Base-by-base conservation (phyloP, 2,888 invertebrate species). In the Aproaerema taeniolella region DNA sequence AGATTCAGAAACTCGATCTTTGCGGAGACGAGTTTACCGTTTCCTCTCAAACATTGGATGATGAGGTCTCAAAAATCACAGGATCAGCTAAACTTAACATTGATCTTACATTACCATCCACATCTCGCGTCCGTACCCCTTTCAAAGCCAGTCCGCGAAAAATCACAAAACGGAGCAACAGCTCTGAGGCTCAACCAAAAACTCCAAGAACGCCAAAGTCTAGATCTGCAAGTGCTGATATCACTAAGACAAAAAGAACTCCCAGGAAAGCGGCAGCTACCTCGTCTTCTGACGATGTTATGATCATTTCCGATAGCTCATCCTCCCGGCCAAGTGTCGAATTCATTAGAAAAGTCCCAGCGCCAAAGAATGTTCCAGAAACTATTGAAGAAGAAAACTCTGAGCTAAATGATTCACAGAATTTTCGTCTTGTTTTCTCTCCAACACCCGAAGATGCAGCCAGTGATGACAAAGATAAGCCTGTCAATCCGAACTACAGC, bases 81-180 rank as follows among this genome's bases (percentile, higher is more conserved):
- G 58, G 52, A 36, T 51, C 62, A 20, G 53, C 62, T 2, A 75
- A 71, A 55, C 58, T 53, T 25, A 72, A 67, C 46, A 12, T 66
- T 6, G 63, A 70, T 6, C 34, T 64, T 2, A 65, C 57, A 40
- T 25, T 66, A 31, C 77, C 78, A 38, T 70, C 73, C n/a, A 71
- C 71, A 9, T 78, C 74, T 8, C 66, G 71, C 26, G 63, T 75
- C 3, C 66, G 64, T 2, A 76, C 75, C 2, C 76, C 79, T 0
- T 47, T 66, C 4, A 61, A 71, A 17, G 68, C 76, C 1, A 86
- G 80, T 45, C 86, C 86, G 4, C 68, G 75, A 41, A 71, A 55
- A 1, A n/a, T n/a, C n/a, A n/a, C n/a, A n/a, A 85, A 82, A 55
- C 61, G 87, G 11, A 76, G 82, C 47, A 83, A 79, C 47, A 87